phyloP scores from a whole-genome alignment of 2,113 vertebrate genomes.

The Ailurus styani region DNA sequence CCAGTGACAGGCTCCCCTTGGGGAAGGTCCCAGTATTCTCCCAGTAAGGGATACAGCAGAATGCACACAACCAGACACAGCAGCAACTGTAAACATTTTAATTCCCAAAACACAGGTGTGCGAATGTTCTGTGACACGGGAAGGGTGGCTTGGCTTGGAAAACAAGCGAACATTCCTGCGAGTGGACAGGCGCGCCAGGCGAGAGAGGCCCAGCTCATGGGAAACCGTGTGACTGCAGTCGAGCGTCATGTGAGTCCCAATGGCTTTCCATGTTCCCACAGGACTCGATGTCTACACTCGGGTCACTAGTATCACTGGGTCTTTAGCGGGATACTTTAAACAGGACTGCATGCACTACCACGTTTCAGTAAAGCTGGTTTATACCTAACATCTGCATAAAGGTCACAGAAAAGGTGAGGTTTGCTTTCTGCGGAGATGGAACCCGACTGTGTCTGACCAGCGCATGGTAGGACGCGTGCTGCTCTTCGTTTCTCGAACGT shows the following conservation, averaged over 20 bases:
- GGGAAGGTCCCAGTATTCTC: background rate
- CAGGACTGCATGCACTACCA: background rate
- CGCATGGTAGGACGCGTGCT: rapidly evolving
- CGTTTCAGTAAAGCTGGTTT: background rate
- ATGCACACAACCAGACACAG: background rate
- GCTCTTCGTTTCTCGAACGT: background rate
- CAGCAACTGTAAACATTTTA: constrained; percentile 61
- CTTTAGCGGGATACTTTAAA: background rate
- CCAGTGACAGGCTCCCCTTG: rapidly evolving
- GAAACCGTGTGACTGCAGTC: background rate
- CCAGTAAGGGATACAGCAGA: background rate
- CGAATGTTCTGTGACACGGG: background rate
- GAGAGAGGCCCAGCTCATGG: background rate
- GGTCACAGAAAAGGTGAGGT: background rate
- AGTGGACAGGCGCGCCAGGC: rapidly evolving
- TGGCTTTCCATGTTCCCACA: background rate
- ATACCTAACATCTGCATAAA: background rate
- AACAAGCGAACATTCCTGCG: background rate
- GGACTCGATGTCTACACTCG: background rate
- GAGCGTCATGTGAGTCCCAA: rapidly evolving
- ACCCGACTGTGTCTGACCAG: background rate
- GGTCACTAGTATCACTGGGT: background rate
- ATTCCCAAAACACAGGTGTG: constrained; percentile 44
- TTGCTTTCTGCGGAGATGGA: background rate
- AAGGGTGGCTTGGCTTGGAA: background rate